Conservation (phyloP, 2,797 vertebrate genomes). For the Rousettus madagascariensis region DNA sequence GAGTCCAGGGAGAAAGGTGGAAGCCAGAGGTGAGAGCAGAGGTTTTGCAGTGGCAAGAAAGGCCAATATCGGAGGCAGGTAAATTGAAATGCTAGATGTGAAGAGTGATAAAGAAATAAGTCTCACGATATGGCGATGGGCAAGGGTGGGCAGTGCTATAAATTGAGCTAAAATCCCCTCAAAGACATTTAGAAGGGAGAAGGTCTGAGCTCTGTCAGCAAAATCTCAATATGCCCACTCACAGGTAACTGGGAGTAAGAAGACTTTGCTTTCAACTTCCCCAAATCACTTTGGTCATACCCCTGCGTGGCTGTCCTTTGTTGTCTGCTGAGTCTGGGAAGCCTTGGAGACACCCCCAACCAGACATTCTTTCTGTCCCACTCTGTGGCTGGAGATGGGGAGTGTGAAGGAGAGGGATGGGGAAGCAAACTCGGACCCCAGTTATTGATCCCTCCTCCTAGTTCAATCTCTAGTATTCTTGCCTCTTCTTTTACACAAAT, state of each 20-base stretch:
- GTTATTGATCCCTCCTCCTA: no score
- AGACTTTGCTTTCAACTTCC: neutral
- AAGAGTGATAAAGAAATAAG: no score
- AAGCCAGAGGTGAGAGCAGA: neutral
- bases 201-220: neutral
- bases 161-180: neutral
- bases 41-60: neutral
- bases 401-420: accelerated
- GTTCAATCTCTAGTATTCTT: no score
- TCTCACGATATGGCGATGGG: accelerated
- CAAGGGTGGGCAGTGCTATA: accelerated
- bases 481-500: neutral
- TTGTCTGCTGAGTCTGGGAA: neutral
- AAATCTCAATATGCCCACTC: neutral
- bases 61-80: neutral
- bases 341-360: neutral
- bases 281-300: neutral
- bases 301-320: neutral
- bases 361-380: neutral
- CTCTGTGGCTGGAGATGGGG: neutral
- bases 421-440: accelerated
- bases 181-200: neutral
- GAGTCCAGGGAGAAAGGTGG: neutral
- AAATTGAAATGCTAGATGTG: neutral
- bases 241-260: neutral